Evolutionary conservation across 1,140 invertebrate species (phyloP).

Genomic region (Microvelia longipes): DNA sequence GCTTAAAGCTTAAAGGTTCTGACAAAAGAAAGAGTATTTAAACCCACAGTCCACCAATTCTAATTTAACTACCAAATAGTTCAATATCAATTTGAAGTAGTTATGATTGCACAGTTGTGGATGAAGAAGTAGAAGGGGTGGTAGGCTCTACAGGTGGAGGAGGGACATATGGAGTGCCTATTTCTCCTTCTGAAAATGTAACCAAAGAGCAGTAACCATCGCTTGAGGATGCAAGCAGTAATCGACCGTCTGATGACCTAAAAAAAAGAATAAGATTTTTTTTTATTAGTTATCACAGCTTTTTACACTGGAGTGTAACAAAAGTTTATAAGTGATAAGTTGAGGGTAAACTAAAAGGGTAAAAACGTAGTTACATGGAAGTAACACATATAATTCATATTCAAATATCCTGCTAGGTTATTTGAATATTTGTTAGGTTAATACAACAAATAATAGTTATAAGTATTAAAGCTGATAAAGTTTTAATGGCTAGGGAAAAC

Average conservation of each 20-base stretch:
- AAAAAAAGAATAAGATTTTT: conserved; percentile 14
- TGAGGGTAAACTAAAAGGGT: neutral
- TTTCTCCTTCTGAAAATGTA: conserved; percentile 62
- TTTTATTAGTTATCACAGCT: too few relatives aligned
- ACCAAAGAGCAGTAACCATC: conserved; percentile 91
- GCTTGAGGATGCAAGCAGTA: conserved; percentile 75
- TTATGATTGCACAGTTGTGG: neutral
- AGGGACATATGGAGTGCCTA: conserved; percentile 49
- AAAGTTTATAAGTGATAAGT: neutral
- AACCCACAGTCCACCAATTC: too few relatives aligned
- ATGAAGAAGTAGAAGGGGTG: neutral
- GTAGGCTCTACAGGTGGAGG: neutral
- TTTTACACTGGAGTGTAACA: neutral
- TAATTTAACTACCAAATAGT: too few relatives aligned
- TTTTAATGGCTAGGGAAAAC: too few relatives aligned
- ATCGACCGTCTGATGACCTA: conserved; percentile 64
- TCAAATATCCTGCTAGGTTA: too few relatives aligned
- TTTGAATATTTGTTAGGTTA: too few relatives aligned
- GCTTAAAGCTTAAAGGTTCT: too few relatives aligned
- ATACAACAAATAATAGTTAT: too few relatives aligned
- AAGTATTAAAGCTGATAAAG: too few relatives aligned
- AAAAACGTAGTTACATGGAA: neutral
- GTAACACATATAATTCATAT: neutral
- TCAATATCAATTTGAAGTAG: neutral
- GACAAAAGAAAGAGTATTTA: too few relatives aligned